Percentiles rank a stretch among this genome's conserved stretches.
These are phyloP conservation scores for Fragum fragum DNA, from an alignment of 2,888 invertebrate genomes.

Conservation along the genomic window DNA sequence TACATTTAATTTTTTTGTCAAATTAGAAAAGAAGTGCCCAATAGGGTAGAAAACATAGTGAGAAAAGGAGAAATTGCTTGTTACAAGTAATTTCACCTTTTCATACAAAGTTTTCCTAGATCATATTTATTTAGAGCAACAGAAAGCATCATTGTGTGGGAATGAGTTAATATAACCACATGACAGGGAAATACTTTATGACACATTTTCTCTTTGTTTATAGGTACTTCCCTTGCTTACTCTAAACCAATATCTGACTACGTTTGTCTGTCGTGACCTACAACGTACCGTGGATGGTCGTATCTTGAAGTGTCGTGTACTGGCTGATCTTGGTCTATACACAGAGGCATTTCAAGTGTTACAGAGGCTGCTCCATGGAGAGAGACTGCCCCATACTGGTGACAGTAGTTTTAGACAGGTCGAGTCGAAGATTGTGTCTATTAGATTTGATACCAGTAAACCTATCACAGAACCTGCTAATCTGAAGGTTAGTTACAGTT, in stretches of 20 bases:
- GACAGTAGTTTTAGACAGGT: conserved; percentile 84
- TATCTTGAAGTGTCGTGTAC: conserved; percentile 82
- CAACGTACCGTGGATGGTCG: conserved; percentile 85
- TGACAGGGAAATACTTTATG: too few relatives aligned
- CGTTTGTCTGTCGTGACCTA: conserved; percentile 85
- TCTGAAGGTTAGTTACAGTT: conserved; percentile 79
- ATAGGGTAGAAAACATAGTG: too few relatives aligned
- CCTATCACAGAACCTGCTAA: conserved; percentile 81
- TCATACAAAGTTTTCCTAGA: too few relatives aligned
- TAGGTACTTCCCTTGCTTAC: conserved; percentile 86
- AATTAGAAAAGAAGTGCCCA: too few relatives aligned
- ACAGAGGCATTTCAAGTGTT: conserved; percentile 79
- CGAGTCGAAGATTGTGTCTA: conserved; percentile 76
- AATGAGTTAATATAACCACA: too few relatives aligned
- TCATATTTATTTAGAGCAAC: too few relatives aligned
- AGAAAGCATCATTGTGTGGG: too few relatives aligned
- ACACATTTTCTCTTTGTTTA: not conserved
- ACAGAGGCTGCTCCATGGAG: conserved; percentile 83
- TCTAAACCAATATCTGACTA: conserved; percentile 85
- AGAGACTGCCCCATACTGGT: conserved; percentile 83
- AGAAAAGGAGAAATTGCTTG: too few relatives aligned
- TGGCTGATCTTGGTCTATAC: conserved; percentile 84
- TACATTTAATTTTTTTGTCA: too few relatives aligned
- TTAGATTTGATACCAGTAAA: conserved; percentile 80
- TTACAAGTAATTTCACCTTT: too few relatives aligned